Conservation (phyloP, 2,797 vertebrate species). For the Gallirallus australis region DNA sequence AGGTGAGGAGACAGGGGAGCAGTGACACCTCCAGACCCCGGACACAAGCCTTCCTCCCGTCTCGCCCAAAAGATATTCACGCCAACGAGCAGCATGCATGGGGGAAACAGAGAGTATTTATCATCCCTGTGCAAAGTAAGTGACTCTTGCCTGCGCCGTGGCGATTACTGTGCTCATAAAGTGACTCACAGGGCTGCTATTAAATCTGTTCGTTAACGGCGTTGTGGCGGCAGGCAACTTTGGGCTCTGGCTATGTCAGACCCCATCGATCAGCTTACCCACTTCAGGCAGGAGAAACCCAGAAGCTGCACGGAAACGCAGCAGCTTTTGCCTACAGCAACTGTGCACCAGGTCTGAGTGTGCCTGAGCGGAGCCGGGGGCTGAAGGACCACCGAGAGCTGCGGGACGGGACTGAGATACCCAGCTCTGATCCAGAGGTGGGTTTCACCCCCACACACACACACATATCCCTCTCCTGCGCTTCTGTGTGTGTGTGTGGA, state of each 20-base stretch:
- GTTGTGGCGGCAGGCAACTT: not conserved
- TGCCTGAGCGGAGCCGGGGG: not conserved
- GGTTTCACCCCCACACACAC: not conserved
- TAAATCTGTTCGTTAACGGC: not conserved
- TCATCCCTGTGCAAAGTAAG: not conserved
- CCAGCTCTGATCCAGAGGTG: too few relatives aligned
- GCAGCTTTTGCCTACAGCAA: not conserved
- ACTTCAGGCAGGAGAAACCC: not conserved
- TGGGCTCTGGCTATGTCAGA: not conserved
- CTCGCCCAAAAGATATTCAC: not conserved
- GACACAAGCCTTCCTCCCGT: not conserved
- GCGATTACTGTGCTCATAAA: not conserved
- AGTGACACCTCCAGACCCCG: not conserved
- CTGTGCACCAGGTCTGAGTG: not conserved
- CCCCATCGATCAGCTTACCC: not conserved
- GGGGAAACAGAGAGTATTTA: not conserved
- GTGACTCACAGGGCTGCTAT: not conserved
- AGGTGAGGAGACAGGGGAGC: not conserved
- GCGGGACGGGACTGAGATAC: too few relatives aligned
- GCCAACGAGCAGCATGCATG: fast-evolving
- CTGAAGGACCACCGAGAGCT: not conserved
- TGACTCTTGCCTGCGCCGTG: fast-evolving
- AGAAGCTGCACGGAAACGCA: not conserved
- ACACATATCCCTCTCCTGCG: fast-evolving
- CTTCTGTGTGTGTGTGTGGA: not conserved